Percentiles rank a stretch among this genome's conserved stretches.
Conservation (phyloP, 2,888 invertebrate species). For the Sminthurides aquaticus region DNA sequence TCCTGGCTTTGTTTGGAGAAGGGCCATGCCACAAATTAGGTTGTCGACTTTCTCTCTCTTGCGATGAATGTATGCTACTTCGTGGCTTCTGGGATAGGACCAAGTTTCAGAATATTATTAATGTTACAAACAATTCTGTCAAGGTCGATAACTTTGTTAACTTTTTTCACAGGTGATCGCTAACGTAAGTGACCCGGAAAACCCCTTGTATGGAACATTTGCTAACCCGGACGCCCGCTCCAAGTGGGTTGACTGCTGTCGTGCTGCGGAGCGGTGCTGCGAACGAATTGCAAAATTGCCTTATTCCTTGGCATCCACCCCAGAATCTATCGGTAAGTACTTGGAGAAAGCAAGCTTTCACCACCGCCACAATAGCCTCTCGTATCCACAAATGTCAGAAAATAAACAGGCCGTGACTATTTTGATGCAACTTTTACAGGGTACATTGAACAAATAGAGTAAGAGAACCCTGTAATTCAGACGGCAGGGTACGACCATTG, state of each 20-base stretch:
- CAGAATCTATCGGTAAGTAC: neutral
- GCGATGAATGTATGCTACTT: too few species aligned
- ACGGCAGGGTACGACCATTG: too few species aligned
- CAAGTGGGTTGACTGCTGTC: conserved; percentile 41
- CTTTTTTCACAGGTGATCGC: conserved; percentile 29
- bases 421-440: too few species aligned
- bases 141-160: neutral
- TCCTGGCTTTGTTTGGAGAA: neutral
- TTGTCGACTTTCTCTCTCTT: neutral
- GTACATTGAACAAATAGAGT: too few species aligned
- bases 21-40: neutral
- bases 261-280: conserved; percentile 37
- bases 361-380: too few species aligned
- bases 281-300: conserved; percentile 24
- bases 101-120: too few species aligned
- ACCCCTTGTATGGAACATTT: conserved; percentile 32
- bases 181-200: conserved; percentile 29
- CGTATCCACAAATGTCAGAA: too few species aligned
- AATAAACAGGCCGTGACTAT: too few species aligned
- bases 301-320: neutral
- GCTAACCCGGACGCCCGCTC: conserved; percentile 21
- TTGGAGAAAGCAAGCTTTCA: too few species aligned
- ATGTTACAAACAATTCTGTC: too few species aligned
- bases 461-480: too few species aligned
- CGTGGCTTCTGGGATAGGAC: too few species aligned